Conservation (phyloP, 2,888 invertebrate genomes). For the Acanthopleura granulata region DNA sequence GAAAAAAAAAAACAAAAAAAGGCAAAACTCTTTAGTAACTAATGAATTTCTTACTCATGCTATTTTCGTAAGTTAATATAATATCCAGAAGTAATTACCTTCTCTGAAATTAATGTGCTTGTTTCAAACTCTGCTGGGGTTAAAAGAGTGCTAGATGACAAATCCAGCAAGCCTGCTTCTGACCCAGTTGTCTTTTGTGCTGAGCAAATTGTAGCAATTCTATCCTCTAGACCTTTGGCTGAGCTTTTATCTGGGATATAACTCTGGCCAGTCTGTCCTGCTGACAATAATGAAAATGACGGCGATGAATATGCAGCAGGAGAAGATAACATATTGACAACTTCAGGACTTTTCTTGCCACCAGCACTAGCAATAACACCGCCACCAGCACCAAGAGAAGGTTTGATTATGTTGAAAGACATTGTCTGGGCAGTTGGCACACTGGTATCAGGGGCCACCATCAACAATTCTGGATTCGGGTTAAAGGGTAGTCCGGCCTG, state of each 20-base stretch:
- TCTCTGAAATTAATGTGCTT: neutral
- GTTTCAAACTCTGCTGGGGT: conserved; percentile 24
- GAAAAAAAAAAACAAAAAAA: neutral
- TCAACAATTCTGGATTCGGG: neutral
- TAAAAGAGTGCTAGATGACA: conserved; percentile 7
- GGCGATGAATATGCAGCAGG: conserved; percentile 1
- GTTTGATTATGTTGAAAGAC: conserved; percentile 8
- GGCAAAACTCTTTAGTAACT: neutral
- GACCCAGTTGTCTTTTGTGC: neutral
- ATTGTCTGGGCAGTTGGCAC: conserved; percentile 3
- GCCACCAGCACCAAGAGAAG: neutral
- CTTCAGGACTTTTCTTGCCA: neutral
- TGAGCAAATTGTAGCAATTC: conserved; percentile 10
- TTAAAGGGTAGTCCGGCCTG: neutral
- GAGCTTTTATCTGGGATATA: neutral
- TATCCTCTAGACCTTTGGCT: neutral
- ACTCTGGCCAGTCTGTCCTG: neutral
- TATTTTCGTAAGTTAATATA: too few species aligned
- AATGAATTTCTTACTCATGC: neutral
- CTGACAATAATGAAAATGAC: neutral
- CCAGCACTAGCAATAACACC: neutral
- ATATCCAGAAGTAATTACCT: neutral
- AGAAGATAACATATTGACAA: neutral
- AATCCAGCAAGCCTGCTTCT: neutral
- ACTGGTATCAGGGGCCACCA: conserved; percentile 24